A percentile compares a stretch with the other conserved stretches of the same genome.
phyloP scores from a whole-genome alignment of 2,113 vertebrate genomes.

The Callipepla squamata region DNA sequence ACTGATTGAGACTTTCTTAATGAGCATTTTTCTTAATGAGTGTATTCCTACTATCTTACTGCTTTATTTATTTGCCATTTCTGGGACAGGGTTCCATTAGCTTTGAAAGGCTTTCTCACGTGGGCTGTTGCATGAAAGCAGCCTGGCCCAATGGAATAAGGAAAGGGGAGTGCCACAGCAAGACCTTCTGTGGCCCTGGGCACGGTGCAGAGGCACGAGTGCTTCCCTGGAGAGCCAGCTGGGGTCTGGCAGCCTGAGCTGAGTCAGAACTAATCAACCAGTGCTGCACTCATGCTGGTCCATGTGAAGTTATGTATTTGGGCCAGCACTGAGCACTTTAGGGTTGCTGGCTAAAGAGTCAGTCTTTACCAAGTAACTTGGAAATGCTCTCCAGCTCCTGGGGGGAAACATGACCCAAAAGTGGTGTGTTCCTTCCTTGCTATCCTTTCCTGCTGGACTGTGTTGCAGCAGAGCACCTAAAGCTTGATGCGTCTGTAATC shows the following conservation, averaged over 20 bases:
- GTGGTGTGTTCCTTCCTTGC: background rate
- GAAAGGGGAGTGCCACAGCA: background rate
- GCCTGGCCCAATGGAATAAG: too few species aligned
- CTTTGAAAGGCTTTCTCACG: background rate
- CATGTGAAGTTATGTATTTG: background rate
- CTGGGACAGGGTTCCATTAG: background rate
- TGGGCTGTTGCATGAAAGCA: background rate
- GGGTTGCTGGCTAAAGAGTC: background rate
- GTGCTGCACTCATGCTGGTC: background rate
- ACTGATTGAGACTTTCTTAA: background rate
- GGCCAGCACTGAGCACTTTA: background rate
- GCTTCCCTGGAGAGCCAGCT: background rate
- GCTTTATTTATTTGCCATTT: background rate
- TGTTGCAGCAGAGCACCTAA: background rate
- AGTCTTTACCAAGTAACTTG: background rate
- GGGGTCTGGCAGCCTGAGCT: background rate
- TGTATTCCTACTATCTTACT: background rate
- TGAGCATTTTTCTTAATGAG: background rate
- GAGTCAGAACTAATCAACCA: background rate
- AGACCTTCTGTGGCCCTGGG: background rate
- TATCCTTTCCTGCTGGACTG: background rate
- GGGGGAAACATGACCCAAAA: background rate
- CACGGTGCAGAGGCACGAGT: rapidly evolving
- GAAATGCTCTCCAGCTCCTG: background rate
- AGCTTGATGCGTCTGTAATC: background rate